Conservation (phyloP, 2,888 invertebrate genomes). For the Cerastoderma edule region DNA sequence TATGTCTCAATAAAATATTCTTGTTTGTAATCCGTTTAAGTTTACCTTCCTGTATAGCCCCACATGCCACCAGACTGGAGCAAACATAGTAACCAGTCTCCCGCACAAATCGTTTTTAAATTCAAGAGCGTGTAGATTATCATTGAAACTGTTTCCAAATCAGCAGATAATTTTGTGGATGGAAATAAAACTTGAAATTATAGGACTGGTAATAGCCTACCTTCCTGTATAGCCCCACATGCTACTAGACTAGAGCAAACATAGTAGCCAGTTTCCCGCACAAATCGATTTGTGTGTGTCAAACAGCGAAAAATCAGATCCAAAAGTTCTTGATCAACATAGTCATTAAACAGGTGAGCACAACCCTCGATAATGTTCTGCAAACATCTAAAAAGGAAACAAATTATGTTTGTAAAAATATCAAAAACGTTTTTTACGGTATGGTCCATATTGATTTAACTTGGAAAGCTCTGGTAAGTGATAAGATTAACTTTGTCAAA, state of each 20-base stretch:
- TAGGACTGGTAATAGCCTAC: too few relatives aligned
- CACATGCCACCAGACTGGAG: conserved; percentile 84
- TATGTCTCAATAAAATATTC: too few relatives aligned
- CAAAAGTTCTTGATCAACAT: conserved; percentile 84
- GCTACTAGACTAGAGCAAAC: conserved; percentile 84
- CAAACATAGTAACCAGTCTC: conserved; percentile 85
- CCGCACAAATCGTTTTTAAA: conserved; percentile 86
- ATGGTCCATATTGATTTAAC: too few relatives aligned
- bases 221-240: conserved; percentile 77
- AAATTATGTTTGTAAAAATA: too few relatives aligned
- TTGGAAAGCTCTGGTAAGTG: too few relatives aligned
- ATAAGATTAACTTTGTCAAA: too few relatives aligned
- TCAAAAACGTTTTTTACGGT: too few relatives aligned
- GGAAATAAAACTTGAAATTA: too few relatives aligned
- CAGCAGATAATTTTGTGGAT: too few relatives aligned
- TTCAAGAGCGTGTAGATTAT: too few relatives aligned
- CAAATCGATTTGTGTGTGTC: conserved; percentile 85
- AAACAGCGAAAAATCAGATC: conserved; percentile 84
- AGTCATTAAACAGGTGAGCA: conserved; percentile 83
- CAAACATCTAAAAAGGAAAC: conserved; percentile 83
- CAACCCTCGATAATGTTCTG: conserved; percentile 85
- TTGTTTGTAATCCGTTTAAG: too few relatives aligned
- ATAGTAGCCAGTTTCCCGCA: conserved; percentile 85
- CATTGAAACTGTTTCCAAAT: too few relatives aligned
- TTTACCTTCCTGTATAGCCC: conserved; percentile 63